Conservation (phyloP, 2,113 vertebrate species). For the Nothoprocta pentlandii region DNA sequence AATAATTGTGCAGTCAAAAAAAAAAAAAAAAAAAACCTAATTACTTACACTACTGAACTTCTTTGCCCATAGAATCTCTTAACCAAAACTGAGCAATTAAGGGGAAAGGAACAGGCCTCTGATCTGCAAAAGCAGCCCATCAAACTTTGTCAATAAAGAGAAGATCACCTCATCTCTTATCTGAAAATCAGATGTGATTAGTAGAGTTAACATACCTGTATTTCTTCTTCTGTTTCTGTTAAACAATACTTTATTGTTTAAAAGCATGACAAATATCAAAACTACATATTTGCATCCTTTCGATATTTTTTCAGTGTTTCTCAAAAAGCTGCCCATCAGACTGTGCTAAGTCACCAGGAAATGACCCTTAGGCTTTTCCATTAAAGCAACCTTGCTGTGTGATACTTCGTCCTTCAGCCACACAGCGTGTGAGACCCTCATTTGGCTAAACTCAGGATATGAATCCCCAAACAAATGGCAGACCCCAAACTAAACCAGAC, state of each 20-base stretch:
- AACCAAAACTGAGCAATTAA: not conserved
- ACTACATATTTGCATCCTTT: not conserved
- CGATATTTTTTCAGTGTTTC: not conserved
- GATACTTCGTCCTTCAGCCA: not conserved
- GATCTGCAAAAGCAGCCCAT: not conserved
- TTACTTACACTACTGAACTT: not conserved
- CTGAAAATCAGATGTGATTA: not conserved
- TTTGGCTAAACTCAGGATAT: not conserved
- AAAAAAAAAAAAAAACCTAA: not conserved
- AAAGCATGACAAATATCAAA: not conserved
- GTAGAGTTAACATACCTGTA: not conserved
- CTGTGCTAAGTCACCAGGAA: not conserved
- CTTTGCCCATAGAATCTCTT: accelerated
- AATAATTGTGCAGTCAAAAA: not conserved
- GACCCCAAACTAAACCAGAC: not conserved
- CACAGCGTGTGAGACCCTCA: not conserved
- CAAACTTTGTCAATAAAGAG: not conserved
- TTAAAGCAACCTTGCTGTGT: not conserved
- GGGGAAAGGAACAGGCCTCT: not conserved
- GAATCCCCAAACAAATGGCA: not conserved
- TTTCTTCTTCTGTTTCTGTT: not conserved
- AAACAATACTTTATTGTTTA: not conserved
- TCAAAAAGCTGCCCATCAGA: not conserved
- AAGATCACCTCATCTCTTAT: not conserved
- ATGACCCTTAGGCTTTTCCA: not conserved